Conservation (phyloP, 35 echinoderm and acorn worm species). For the Apostichopus japonicus region DNA sequence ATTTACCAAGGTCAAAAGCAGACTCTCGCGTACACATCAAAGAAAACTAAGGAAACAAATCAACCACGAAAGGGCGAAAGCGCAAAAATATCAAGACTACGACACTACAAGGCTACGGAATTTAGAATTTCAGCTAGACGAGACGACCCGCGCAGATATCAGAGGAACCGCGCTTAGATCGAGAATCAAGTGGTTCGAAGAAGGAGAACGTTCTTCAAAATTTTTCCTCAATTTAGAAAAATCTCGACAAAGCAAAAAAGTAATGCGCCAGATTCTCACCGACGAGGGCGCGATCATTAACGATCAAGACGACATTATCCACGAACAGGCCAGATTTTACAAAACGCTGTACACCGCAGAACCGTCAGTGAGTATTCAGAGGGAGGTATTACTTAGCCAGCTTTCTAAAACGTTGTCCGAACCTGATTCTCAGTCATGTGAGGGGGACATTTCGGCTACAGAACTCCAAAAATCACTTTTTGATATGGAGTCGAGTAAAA, state of each 20-base stretch:
- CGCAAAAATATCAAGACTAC: constrained; percentile 33
- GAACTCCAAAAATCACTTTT: not conserved
- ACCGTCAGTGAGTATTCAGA: not conserved
- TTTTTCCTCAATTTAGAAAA: constrained; percentile 57
- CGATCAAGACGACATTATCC: not conserved
- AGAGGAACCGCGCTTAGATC: constrained; percentile 6
- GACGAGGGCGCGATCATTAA: not conserved
- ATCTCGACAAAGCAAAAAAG: constrained; percentile 18
- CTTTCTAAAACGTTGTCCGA: not conserved
- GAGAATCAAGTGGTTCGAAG: constrained; percentile 55
- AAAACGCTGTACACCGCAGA: not conserved
- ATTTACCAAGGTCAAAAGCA: not conserved
- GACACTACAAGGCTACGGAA: not conserved
- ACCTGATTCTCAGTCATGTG: not conserved
- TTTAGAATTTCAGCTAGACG: constrained; percentile 6
- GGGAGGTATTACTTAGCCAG: not conserved
- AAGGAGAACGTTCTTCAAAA: constrained; percentile 28
- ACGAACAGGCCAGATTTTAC: not conserved
- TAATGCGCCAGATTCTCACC: constrained; percentile 18
- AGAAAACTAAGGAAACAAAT: constrained; percentile 1
- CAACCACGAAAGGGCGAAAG: constrained; percentile 21
- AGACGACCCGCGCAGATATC: not conserved
- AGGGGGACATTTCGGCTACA: not conserved
- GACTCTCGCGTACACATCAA: not conserved
- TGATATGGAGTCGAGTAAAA: constrained; percentile 33